Conservation (phyloP, 2,888 invertebrate species). For the Chirona hameri region DNA sequence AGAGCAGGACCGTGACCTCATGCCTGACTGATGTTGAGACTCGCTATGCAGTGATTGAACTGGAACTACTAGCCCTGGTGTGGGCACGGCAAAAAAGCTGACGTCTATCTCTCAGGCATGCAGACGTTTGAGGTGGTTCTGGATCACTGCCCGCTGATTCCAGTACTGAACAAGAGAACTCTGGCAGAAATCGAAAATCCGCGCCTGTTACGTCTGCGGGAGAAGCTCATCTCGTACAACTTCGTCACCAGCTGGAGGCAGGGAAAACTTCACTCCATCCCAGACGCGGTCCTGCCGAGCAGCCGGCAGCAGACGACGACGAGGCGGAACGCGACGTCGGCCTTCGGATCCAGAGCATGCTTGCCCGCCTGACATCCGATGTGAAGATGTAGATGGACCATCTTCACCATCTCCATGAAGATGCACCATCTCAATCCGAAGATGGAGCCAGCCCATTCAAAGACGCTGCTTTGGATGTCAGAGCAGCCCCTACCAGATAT, state of each 20-base stretch:
- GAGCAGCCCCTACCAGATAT: too few species aligned
- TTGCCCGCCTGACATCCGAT: too few species aligned
- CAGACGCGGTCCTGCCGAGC: slow-evolving; percentile 29
- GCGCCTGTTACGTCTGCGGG: slow-evolving; percentile 31
- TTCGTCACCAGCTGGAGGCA: slow-evolving; percentile 30
- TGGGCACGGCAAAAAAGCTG: slow-evolving; percentile 31
- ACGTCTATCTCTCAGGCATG: slow-evolving; percentile 29
- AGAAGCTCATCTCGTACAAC: slow-evolving; percentile 31
- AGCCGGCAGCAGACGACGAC: too few species aligned
- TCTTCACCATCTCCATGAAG: too few species aligned
- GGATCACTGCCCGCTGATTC: slow-evolving; percentile 35
- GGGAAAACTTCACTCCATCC: slow-evolving; percentile 29
- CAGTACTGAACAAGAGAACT: slow-evolving; percentile 32
- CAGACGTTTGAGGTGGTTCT: slow-evolving; percentile 22
- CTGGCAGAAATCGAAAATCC: slow-evolving; percentile 33
- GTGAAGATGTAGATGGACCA: too few species aligned
- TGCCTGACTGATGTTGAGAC: slow-evolving; percentile 24
- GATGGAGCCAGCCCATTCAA: too few species aligned
- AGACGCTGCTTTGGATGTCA: too few species aligned
- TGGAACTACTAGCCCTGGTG: slow-evolving; percentile 26
- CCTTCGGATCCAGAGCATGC: not conserved
- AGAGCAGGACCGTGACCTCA: slow-evolving; percentile 24
- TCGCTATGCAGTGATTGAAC: slow-evolving; percentile 31
- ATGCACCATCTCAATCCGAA: too few species aligned
- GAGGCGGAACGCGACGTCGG: not conserved